Base-by-base conservation (phyloP, 2,113 vertebrate genomes). In the Melierax canorus region DNA sequence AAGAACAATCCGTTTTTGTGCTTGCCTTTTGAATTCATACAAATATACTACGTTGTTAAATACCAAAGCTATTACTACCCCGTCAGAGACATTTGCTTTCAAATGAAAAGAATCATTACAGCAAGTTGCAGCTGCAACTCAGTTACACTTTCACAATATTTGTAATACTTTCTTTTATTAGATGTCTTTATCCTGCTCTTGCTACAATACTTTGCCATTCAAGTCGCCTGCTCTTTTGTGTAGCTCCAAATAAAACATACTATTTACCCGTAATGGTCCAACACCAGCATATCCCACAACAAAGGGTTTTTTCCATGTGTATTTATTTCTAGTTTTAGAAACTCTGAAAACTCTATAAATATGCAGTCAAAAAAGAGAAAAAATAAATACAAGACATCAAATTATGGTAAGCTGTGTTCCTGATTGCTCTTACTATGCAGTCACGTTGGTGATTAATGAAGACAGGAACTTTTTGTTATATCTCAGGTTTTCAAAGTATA, bases 401-500 rank as follows among this genome's bases (percentile, higher is more conserved):
- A 80, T 46, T 38, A 63, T 11, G 3, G 39, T 48, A 36, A 38
- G 21, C 51, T 85, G 34, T 83, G 46, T 22, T 94, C 95, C 96
- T 77, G 88, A 68, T 88, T 68, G 74, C 94, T 96, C 94, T 95
- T 91, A 51, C 88, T 51, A 73, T 32, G 80, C 88, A 75, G 64
- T 89, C 90, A 94, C 29, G 12, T 79, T 84, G 93, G 94, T 60
- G 81, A 76, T 91, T 92, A 77, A 97, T 97, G 96, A 92, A 38
- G 50, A 96, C 45, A 93, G 74, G 80, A 63, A 55, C 91, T 96
- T 96, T 95, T 95, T 89, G 94, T 97, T 97, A 87, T 95, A 85
- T 55, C 29, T 15, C 71, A 91, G 82, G 94, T 96, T 98, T 98
- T 97, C 97, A 95, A 95, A 97, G 96, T 66, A 69, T 92, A 98